Evolutionary conservation across 2,888 invertebrate species (phyloP).

Genomic region (Hirtodrosophila alboralis): DNA sequence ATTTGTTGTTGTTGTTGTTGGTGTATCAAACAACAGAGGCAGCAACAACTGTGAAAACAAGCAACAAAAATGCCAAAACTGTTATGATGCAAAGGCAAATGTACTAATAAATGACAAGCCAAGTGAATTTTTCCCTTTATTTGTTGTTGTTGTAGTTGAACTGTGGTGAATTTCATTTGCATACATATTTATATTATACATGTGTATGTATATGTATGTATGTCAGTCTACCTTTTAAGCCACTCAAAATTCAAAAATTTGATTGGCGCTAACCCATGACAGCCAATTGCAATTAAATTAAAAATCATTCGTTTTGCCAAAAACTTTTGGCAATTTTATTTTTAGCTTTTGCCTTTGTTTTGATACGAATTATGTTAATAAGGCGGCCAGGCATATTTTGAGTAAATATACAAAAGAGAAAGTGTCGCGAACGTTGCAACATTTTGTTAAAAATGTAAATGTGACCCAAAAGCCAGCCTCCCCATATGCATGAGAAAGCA

Average conservation of each 20-base stretch:
- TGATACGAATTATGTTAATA: conserved; percentile 41
- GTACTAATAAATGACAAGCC: conserved; percentile 34
- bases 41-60: conserved; percentile 62
- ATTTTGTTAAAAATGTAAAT: conserved; percentile 57
- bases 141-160: conserved; percentile 5
- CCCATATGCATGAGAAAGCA: conserved; percentile 47
- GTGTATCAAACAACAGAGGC: conserved; percentile 37
- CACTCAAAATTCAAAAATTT: conserved; percentile 21
- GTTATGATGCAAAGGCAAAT: conserved; percentile 54
- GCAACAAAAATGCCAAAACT: conserved; percentile 49
- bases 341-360: conserved; percentile 40
- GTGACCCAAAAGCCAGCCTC: conserved; percentile 53
- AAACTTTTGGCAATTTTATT: conserved; percentile 28
- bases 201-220: too few relatives aligned
- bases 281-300: conserved; percentile 15
- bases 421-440: conserved; percentile 61
- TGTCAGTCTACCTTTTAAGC: conserved; percentile 29
- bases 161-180: conserved; percentile 46
- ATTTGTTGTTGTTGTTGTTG: conserved; percentile 33
- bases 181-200: too few relatives aligned
- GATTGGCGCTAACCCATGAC: conserved; percentile 22
- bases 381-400: conserved; percentile 11
- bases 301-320: conserved; percentile 6
- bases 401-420: conserved; percentile 60
- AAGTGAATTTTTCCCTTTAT: conserved; percentile 28